Percentiles rank a stretch among this genome's conserved stretches.
phyloP scores from a whole-genome alignment of 23 tunicate genomes.

The Diplosoma virens region DNA sequence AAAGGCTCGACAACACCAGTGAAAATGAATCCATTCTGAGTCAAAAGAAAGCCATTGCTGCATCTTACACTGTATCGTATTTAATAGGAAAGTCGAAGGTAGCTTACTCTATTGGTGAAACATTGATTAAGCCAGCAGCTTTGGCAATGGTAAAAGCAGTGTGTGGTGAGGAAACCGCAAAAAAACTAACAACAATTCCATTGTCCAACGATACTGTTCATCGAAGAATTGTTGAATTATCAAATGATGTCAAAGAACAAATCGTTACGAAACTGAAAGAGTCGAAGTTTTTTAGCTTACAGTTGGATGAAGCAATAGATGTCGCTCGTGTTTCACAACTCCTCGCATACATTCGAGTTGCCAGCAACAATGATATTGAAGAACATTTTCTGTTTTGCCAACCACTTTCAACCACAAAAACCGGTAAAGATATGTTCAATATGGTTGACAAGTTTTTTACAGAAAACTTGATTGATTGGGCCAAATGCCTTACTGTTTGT shows the following conservation, averaged over 20 bases:
- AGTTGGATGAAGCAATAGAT: background rate
- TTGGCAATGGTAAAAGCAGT: constrained; percentile 15
- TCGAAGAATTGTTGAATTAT: constrained; percentile 5
- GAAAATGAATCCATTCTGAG: background rate
- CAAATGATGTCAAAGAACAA: constrained; percentile 4
- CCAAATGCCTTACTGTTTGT: too few species aligned
- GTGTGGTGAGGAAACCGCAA: constrained; percentile 11
- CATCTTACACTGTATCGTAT: constrained; percentile 11
- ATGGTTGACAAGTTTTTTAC: too few species aligned
- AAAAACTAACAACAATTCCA: constrained; percentile 12
- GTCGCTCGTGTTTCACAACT: constrained; percentile 6
- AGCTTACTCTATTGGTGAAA: too few species aligned
- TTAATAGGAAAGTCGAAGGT: background rate
- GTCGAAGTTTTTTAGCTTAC: constrained; percentile 6
- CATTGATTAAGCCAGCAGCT: too few species aligned
- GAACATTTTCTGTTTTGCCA: constrained; percentile 9
- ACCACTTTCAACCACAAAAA: constrained; percentile 1
- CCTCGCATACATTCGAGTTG: background rate
- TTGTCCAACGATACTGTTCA: constrained; percentile 15
- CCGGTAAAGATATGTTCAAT: too few species aligned
- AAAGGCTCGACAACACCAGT: background rate
- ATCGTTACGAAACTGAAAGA: constrained; percentile 8
- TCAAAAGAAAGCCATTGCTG: constrained; percentile 15
- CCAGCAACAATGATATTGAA: background rate
- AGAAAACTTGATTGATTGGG: too few species aligned